These are phyloP conservation scores for Lypha dubia DNA, from an alignment of 2,888 invertebrate species.

Conservation along the genomic window DNA sequence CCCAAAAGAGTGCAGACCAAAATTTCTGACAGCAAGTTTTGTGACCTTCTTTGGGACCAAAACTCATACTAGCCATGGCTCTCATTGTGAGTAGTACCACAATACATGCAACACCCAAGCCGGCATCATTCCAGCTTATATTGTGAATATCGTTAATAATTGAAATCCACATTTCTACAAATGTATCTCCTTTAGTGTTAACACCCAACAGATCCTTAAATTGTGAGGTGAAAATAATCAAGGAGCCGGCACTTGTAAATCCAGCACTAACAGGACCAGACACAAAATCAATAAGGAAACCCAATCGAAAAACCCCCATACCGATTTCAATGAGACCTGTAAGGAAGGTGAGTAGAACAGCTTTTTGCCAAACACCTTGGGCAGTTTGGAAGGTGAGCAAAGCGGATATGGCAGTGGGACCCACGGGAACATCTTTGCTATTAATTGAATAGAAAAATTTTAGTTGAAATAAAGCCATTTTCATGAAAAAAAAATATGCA, in stretches of 20 bases:
- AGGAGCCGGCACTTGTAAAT: conserved; percentile 94
- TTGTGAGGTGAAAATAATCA: conserved; percentile 94
- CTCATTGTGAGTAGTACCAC: conserved; percentile 89
- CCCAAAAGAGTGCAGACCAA: conserved; percentile 88
- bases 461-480: neutral
- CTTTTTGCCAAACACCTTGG: conserved; percentile 86
- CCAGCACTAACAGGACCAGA: conserved; percentile 95
- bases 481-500: neutral
- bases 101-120: conserved; percentile 90
- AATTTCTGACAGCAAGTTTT: conserved; percentile 85
- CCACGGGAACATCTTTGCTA: conserved; percentile 95
- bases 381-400: conserved; percentile 92
- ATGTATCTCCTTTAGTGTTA: conserved; percentile 89
- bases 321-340: conserved; percentile 90
- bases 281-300: conserved; percentile 94
- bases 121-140: conserved; percentile 89
- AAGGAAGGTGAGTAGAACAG: conserved; percentile 90
- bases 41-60: conserved; percentile 85
- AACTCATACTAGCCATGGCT: conserved; percentile 88
- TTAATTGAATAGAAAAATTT: conserved; percentile 87
- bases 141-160: conserved; percentile 88
- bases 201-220: conserved; percentile 92
- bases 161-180: conserved; percentile 91
- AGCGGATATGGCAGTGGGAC: conserved; percentile 96
- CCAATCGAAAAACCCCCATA: conserved; percentile 93